Evolutionary conservation across 2,113 vertebrate species (phyloP), one percentile per base, ranked within the genome.

Genomic region (Microcebus ravelobensis): DNA sequence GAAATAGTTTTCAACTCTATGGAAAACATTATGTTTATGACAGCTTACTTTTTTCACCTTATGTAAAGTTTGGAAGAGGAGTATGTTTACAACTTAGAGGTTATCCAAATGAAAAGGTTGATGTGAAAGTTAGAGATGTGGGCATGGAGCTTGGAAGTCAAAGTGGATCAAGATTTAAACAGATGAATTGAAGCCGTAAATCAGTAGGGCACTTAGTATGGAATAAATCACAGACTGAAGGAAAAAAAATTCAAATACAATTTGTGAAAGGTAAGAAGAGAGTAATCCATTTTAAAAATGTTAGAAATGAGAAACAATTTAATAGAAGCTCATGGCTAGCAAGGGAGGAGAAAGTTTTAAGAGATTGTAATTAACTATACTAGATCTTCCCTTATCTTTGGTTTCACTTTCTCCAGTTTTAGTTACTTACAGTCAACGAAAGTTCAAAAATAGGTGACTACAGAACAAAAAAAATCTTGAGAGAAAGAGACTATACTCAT

Each of bases 341-440:
- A 68, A 50, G 34, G 50, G 55, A 96, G 14, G 23, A 81, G 36
- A 86, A 84, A n/a, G 36, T 39, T 97, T 92, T 71, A 79, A 48
- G 45, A 77, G 23, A 81, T 27, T 76, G 23, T 42, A 21, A 39
- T 23, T 73, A 73, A 17, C 34, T 25, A 73, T 6, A 42, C 36
- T 4, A 27, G 13, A 42, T 73, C 25, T 23, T 21, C 12, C 6
- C 0, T 71, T 15, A 45, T 73, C 39, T 27, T 25, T 39, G 39
- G 23, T 42, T 73, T 73, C 39, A 12, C 39, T 42, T 45, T 73
- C 70, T 15, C 23, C 23, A 42, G 39, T 27, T 73, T 42, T 39
- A 73, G 36, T 73, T 42, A 73, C 70, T 36, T 21, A 42, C 70
- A 42, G 39, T 39, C 23, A 73, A 73, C 39, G 12, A 25, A 1